Evolutionary conservation across 2,113 vertebrate genomes (phyloP), one percentile per base, ranked within the genome.

Genomic region (Urocynchramus pylzowi): DNA sequence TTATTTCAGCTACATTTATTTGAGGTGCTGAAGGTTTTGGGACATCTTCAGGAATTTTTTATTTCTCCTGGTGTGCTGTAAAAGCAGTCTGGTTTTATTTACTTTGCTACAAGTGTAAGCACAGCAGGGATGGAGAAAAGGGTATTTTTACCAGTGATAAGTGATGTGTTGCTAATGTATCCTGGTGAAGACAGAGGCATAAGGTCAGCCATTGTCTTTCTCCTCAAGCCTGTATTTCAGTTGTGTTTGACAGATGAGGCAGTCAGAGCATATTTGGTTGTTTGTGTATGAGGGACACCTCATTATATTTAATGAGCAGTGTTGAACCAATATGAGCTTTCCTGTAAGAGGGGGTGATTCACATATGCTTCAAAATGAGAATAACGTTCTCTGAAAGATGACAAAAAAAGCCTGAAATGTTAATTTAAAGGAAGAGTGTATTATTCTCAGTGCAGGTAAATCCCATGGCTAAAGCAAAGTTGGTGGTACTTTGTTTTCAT

Each of bases 261-360:
- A 82, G 60, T 68, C 84, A 75, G 76, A 79, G 78, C 16, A 4
- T 57, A 41, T 86, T 88, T 71, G 37, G 47, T 64, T 93, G 91
- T 47, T 90, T 91, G 64, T 90, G 81, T 87, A 17, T 81, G 53
- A 74, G 80, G 75, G 45, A 61, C 47, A 90, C 77, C 93, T 97
- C 95, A 71, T 96, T 97, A 93, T 95, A 93, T 95, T 94, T 96
- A 93, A 97, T 85, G 97, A 97, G 82, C 82, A 82, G 42, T 52
- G 67, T 70, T 84, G 78, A 84, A 84, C 75, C 49, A 45, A 60
- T 84, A 49, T 1, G 28, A 93, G 35, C n/a, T 61, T 92, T 96
- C 42, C 65, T 82, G 69, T 70, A 50, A 73, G 50, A 80, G 52
- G 16, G 13, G 26, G 53, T 90, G 73, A 96, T 81, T 92, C 86